Conservation (phyloP, 2,113 vertebrate genomes). For the Hirundichthys speculiger region DNA sequence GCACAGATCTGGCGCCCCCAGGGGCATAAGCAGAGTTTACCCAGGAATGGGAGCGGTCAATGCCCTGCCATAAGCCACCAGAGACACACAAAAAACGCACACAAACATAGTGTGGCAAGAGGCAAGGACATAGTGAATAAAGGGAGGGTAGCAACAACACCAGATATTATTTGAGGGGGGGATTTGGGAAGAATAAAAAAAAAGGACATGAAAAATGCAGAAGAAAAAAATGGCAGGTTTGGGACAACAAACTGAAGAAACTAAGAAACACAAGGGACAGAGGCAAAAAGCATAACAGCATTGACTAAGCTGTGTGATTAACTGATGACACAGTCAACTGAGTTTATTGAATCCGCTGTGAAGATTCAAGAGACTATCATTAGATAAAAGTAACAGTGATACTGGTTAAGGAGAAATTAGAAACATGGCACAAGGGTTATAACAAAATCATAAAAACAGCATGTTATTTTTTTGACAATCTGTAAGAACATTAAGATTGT, state of each 20-base stretch:
- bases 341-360: constrained; percentile 38
- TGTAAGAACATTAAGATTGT: too few relatives aligned
- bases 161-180: constrained; percentile 26
- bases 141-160: constrained; percentile 45
- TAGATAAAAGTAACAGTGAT: constrained; percentile 17
- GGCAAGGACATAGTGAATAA: constrained; percentile 58
- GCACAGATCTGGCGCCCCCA: constrained; percentile 89
- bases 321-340: constrained; percentile 36
- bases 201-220: constrained; percentile 13
- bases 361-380: constrained; percentile 20
- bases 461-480: too few relatives aligned
- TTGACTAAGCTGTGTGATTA: constrained; percentile 35
- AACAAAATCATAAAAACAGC: constrained; percentile 13
- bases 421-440: background rate
- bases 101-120: constrained; percentile 69
- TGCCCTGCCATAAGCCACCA: constrained; percentile 82
- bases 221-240: constrained; percentile 13
- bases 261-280: constrained; percentile 39
- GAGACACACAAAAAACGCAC: constrained; percentile 57
- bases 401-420: constrained; percentile 3
- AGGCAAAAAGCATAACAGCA: constrained; percentile 42
- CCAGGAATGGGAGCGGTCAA: constrained; percentile 96
- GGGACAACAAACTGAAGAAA: constrained; percentile 18
- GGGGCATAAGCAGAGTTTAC: constrained; percentile 94
- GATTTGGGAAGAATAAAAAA: background rate